Conservation (phyloP, 2,113 vertebrate genomes). For the Cavia aperea region DNA sequence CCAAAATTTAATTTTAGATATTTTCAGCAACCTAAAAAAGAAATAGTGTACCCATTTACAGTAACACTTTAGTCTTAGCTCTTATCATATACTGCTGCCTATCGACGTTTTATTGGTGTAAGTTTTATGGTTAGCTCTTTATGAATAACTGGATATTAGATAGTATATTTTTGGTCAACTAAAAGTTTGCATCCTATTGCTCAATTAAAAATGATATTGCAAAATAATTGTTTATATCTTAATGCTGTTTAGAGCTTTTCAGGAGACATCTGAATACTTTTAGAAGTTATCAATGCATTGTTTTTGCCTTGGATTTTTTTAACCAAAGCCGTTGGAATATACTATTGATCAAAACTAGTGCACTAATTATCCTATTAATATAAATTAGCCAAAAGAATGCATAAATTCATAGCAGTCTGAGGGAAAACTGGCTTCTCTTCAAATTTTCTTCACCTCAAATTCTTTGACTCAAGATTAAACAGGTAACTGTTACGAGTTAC, state of each 20-base stretch:
- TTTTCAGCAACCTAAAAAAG: background rate
- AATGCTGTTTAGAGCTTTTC: background rate
- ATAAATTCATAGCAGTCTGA: background rate
- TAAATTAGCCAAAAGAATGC: background rate
- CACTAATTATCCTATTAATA: background rate
- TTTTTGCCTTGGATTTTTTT: background rate
- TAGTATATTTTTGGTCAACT: background rate
- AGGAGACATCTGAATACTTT: background rate
- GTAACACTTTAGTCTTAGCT: rapidly evolving
- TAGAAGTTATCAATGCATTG: background rate
- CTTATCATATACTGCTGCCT: too few relatives aligned
- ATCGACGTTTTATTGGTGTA: background rate
- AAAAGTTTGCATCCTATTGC: background rate
- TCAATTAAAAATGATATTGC: background rate
- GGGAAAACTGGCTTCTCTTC: background rate
- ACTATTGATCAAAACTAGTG: background rate
- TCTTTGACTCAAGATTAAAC: background rate
- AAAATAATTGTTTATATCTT: background rate
- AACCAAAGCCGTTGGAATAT: background rate
- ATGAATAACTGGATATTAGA: background rate
- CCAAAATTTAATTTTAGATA: background rate
- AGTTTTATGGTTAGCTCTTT: background rate
- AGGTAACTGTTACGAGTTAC: background rate
- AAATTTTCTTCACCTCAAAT: background rate
- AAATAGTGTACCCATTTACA: background rate